Evolutionary conservation across 2,888 invertebrate species (phyloP), one percentile per base, ranked within the genome.

Genomic region (Plebejus melissa): DNA sequence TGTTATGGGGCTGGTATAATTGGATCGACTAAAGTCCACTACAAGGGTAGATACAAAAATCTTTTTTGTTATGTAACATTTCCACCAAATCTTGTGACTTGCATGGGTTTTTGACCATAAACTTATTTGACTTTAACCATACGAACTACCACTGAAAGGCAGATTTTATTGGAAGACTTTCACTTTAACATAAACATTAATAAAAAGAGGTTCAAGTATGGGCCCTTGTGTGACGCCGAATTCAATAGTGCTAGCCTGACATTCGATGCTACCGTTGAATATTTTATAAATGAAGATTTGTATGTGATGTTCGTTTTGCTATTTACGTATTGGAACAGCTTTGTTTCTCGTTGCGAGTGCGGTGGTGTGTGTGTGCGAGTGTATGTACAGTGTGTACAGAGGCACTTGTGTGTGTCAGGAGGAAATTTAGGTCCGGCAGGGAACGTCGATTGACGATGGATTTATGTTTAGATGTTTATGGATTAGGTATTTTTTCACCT

Each of bases 391-490:
- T 58, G 41, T 70, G 75, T 57, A 75, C 57, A 58, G 16, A 74
- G 79, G 74, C 76, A 75, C 78, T 81, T 85, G 77, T 82, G 83
- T 85, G 87, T 88, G 90, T 82, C 80, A 83, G 91, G 91, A 93
- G 87, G 85, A 91, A 88, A 83, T 88, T 87, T 90, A 90, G 91
- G 92, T 85, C 88, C 91, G 93, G 93, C 93, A 93, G 93, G 92
- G 93, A 92, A 82, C 82, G 78, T 83, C 84, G 84, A 86, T 79
- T 84, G 85, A 86, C 81, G 84, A 86, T 86, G 90, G 89, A 85
- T 83, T 89, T 89, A 88, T 82, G 84, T 86, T 81, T 87, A 88
- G 85, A 87, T 88, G 87, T 86, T 87, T 88, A 87, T 84, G 88
- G 84, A 88, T 88, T 88, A 88, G 90, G 91, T 90, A 89, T 88